These are phyloP conservation scores for Corythoichthys intestinalis DNA, from an alignment of 2,113 vertebrate species.

Conservation along the genomic window DNA sequence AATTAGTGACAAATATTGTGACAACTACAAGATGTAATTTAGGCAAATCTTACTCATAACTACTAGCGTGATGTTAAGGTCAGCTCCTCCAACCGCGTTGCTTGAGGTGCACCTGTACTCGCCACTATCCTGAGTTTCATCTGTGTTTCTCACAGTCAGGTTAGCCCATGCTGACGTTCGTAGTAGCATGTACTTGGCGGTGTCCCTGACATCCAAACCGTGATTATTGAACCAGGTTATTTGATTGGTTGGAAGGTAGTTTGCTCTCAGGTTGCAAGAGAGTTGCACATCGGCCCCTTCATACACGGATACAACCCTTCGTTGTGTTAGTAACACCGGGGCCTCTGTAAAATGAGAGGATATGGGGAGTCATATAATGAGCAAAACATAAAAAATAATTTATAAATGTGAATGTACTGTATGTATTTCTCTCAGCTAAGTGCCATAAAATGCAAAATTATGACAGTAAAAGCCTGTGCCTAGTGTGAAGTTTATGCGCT, in stretches of 20 bases:
- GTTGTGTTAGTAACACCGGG: slow-evolving; percentile 73
- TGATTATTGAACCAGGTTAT: slow-evolving; percentile 82
- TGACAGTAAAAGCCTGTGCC: no score
- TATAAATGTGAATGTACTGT: no score
- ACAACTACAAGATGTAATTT: neutral
- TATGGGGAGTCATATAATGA: neutral
- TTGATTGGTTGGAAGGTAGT: slow-evolving; percentile 62
- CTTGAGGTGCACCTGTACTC: slow-evolving; percentile 77
- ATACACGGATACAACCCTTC: slow-evolving; percentile 72
- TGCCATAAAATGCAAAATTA: neutral
- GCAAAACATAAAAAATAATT: no score
- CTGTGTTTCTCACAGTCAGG: slow-evolving; percentile 73
- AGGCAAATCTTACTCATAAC: slow-evolving; percentile 73
- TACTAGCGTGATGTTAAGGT: slow-evolving; percentile 72
- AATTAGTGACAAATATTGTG: neutral
- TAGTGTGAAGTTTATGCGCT: no score
- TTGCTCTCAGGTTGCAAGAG: slow-evolving; percentile 69
- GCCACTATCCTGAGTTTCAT: slow-evolving; percentile 74
- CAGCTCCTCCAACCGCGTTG: slow-evolving; percentile 81
- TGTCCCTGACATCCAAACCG: slow-evolving; percentile 57
- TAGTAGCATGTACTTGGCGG: slow-evolving; percentile 75
- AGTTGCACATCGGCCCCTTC: slow-evolving; percentile 80
- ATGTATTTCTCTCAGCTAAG: no score
- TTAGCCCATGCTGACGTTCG: slow-evolving; percentile 71
- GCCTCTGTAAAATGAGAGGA: slow-evolving; percentile 64